These are phyloP conservation scores for Zaprionus bogoriensis DNA, from an alignment of 2,888 invertebrate species.

Conservation along the genomic window DNA sequence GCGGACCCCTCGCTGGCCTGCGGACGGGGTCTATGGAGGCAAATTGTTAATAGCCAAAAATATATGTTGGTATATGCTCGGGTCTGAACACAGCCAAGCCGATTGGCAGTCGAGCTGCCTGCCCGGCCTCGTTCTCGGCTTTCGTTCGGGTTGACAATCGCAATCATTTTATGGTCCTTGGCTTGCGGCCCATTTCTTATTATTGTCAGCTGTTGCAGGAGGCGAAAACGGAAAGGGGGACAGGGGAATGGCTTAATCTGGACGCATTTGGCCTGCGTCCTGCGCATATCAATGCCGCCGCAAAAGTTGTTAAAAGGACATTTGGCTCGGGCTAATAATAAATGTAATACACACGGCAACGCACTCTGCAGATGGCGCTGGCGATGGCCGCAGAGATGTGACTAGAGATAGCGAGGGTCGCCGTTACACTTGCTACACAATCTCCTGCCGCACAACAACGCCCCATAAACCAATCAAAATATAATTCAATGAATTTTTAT, in stretches of 20 bases:
- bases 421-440: not conserved
- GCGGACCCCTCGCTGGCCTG: not conserved
- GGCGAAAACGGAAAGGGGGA: not conserved
- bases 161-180: constrained; percentile 25
- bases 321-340: constrained; percentile 56
- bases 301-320: constrained; percentile 58
- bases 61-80: not conserved
- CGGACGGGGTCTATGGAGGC: not conserved
- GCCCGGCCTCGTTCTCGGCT: not conserved
- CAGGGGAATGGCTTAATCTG: constrained; percentile 47
- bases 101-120: no score
- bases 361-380: constrained; percentile 22
- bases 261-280: constrained; percentile 35
- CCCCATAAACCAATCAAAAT: constrained; percentile 70
- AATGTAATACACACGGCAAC: constrained; percentile 50
- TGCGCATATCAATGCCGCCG: constrained; percentile 59
- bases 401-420: not conserved
- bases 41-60: constrained; percentile 18
- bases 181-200: constrained; percentile 19
- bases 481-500: constrained; percentile 76
- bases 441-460: constrained; percentile 4
- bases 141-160: constrained; percentile 8
- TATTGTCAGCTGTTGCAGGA: constrained; percentile 31
- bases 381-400: not conserved
- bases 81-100: no score